Base-by-base conservation (phyloP, 2,888 invertebrate genomes). In the Ochropleura leucogaster region DNA sequence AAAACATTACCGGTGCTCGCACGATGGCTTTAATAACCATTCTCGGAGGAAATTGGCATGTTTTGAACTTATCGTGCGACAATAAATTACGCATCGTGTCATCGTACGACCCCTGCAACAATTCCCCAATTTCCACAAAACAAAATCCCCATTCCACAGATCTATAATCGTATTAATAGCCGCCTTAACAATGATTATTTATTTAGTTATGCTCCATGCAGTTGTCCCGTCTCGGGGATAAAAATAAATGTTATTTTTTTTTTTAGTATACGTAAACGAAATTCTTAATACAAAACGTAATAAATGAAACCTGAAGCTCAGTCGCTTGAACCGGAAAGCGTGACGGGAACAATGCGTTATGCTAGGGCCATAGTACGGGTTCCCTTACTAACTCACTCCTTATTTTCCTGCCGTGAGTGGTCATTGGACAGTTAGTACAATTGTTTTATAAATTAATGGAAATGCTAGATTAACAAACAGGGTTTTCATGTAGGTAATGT, bases 341-440 rank as follows among this genome's bases (percentile, higher is more conserved):
- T 90, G 89, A 89, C 89, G 74, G 70, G 80, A 89, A 90, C 90
- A 90, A 90, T 90, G 78, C 83, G 46, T 77, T 74, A 79, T 84
- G 78, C 77, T 80, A 80, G 80, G 53, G 66, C 47, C 53, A 47
- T 9, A n/a, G 30, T 30, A 65, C 40, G 60, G 46, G 60, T 71
- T 82, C 44, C 68, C 51, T 44, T 57, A 40, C 42, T 46, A 47
- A 20, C 3, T 47, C 59, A 44, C 20, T 60, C 51, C 42, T 44
- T 30, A 44, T 42, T 63, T 63, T 20, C 14, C 18, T 42, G 18
- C 12, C 14, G 9, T 12, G 8, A 14, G 49, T 30, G 40, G 40
- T 16, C 2, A 53, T 55, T 46, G 12, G 7, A 62, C n/a, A 10
- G 53, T 71, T 40, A 51, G 20, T 44, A 30, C 18, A 70, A 10